These are phyloP conservation scores for Graptemys geographica DNA, from an alignment of 2,797 vertebrate species.

Conservation along the genomic window DNA sequence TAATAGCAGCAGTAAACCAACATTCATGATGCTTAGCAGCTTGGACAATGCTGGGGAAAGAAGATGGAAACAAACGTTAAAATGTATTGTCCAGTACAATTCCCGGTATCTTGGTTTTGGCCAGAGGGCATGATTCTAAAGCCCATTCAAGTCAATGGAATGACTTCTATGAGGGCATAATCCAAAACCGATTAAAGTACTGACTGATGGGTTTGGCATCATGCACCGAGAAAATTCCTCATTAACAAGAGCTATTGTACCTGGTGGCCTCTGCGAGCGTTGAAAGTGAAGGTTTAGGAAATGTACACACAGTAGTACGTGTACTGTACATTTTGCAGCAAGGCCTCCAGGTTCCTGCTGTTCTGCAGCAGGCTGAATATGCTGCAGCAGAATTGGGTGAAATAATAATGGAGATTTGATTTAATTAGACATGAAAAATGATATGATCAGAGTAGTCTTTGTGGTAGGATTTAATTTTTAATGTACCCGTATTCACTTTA, in stretches of 20 bases:
- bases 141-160: not conserved
- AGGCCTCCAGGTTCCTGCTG: not conserved
- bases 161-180: not conserved
- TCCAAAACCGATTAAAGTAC: not conserved
- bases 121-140: not conserved
- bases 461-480: not conserved
- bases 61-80: not conserved
- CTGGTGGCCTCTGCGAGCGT: not conserved
- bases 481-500: not conserved
- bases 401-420: not conserved
- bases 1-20: not conserved
- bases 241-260: not conserved
- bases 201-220: not conserved
- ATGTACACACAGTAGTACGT: not conserved
- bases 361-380: not conserved
- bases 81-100: not conserved
- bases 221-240: not conserved
- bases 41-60: not conserved
- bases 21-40: not conserved
- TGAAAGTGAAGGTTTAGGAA: not conserved
- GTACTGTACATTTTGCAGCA: not conserved
- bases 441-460: not conserved
- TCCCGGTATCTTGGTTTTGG: not conserved
- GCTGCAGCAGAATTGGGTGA: not conserved
- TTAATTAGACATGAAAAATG: constrained; percentile 12